phyloP scores from a whole-genome alignment of 2,113 vertebrate species.

The Laticauda laticaudata region DNA sequence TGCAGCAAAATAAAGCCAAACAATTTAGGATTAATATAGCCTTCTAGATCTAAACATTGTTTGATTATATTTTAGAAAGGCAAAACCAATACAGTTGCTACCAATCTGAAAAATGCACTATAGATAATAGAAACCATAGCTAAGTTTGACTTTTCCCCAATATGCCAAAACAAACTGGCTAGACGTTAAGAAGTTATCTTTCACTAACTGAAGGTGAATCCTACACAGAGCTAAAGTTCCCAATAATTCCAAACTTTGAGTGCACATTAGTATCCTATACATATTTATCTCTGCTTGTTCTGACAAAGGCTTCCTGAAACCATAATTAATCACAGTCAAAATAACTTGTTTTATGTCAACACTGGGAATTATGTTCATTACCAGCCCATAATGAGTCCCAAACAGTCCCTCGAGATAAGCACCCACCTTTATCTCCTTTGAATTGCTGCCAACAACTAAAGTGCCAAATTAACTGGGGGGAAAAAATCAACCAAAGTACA shows the following conservation, averaged over 20 bases:
- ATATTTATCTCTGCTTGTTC: background rate
- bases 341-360: too few relatives aligned
- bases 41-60: background rate
- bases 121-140: background rate
- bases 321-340: too few relatives aligned
- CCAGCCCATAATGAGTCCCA: too few relatives aligned
- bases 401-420: too few relatives aligned
- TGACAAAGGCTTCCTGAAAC: too few relatives aligned
- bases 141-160: background rate
- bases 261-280: background rate
- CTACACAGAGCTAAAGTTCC: background rate
- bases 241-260: background rate
- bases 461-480: too few relatives aligned
- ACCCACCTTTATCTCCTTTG: too few relatives aligned
- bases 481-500: too few relatives aligned
- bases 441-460: too few relatives aligned
- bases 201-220: background rate
- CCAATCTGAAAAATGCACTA: background rate
- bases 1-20: background rate
- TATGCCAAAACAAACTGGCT: conserved; percentile 15
- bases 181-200: background rate
- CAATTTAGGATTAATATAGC: conserved; percentile 3
- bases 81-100: background rate
- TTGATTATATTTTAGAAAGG: background rate
- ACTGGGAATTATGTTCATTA: too few relatives aligned